Evolutionary conservation across 2,113 vertebrate species (phyloP), one percentile per base, ranked within the genome.

Genomic region (Platanista minor): DNA sequence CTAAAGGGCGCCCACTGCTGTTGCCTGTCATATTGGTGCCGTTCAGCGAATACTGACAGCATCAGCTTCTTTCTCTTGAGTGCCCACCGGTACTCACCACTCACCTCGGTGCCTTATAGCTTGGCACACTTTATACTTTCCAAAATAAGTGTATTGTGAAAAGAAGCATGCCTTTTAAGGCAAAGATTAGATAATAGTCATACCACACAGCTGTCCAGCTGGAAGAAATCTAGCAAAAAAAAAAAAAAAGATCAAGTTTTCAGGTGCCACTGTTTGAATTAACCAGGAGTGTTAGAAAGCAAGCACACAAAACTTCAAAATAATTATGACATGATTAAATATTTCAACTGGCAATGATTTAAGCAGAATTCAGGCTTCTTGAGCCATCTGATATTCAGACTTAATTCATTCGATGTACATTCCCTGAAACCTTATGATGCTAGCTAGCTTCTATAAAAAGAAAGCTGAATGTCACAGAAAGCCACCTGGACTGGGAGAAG

Each of bases 341-440:
- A 78, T 46, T 62, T 69, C 62, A 86, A 74, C 21, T 64, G 67
- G 74, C 57, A 64, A 15, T 1, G 9, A 64, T 8, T 80, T 15
- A 67, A 67, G 92, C 49, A 75, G 52, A 93, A 86, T n/a, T 67
- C 36, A 9, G 39, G 27, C 80, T 96, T 74, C 71, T n/a, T 41
- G 54, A 80, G 83, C 17, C 6, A 43, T 46, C 49, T 0, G 4
- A 39, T 31, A 49, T 67, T 72, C 21, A 62, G 20, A 87, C 84
- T 95, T 57, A 89, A 91, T 27, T 39, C 33, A 59, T 33, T 52
- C 64, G 36, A 84, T 6, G 27, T 18, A 78, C 4, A 9, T 61
- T 43, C 67, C 52, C 59, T 43, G 39, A 95, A 89, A 77, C 18
- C 29, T 36, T 33, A 27, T 49, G 39, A 54, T 13, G 15, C 21